A percentile compares a stretch with the other conserved stretches of the same genome.
Evolutionary conservation across 1,140 invertebrate genomes (phyloP).

Genomic region (Microplitis mediator): DNA sequence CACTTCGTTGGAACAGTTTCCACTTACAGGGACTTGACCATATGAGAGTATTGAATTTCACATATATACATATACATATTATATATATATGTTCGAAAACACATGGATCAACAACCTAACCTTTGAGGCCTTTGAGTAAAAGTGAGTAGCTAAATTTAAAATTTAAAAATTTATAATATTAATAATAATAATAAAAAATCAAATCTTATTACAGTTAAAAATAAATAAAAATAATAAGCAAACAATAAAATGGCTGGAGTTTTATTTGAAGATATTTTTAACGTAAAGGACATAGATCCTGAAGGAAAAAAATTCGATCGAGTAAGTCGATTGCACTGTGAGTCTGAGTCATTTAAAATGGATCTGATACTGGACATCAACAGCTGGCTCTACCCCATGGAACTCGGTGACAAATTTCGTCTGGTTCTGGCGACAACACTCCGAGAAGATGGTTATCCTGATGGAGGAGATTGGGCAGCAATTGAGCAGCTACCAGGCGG

Average conservation of each 20-base stretch:
- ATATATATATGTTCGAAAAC: too few species aligned
- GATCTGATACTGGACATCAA: conserved; percentile 98
- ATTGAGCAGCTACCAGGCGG: conserved; percentile 73
- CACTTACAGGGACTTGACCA: too few species aligned
- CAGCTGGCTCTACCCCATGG: conserved; percentile 97
- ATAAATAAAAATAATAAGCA: too few species aligned
- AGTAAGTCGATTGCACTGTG: conserved; percentile 92
- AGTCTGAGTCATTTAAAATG: conserved; percentile 99
- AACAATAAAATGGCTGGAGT: conserved; percentile 83
- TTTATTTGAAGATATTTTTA: conserved; percentile 99
- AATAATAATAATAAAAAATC: too few species aligned
- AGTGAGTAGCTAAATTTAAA: too few species aligned
- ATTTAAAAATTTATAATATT: too few species aligned
- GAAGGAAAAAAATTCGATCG: conserved; percentile 99
- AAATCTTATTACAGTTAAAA: too few species aligned
- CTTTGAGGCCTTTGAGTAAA: too few species aligned
- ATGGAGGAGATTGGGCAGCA: conserved; percentile 93
- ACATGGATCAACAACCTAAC: too few species aligned
- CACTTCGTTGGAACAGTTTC: too few species aligned
- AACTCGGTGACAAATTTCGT: conserved; percentile 93
- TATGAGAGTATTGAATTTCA: too few species aligned
- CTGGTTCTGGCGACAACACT: conserved; percentile 93
- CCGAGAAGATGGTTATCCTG: conserved; percentile 94
- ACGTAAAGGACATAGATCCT: conserved; percentile 99
- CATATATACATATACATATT: too few species aligned